A percentile compares a stretch with the other conserved stretches of the same genome.
Conservation (phyloP, 2,888 invertebrate species). For the Drosophila fungiperda region DNA sequence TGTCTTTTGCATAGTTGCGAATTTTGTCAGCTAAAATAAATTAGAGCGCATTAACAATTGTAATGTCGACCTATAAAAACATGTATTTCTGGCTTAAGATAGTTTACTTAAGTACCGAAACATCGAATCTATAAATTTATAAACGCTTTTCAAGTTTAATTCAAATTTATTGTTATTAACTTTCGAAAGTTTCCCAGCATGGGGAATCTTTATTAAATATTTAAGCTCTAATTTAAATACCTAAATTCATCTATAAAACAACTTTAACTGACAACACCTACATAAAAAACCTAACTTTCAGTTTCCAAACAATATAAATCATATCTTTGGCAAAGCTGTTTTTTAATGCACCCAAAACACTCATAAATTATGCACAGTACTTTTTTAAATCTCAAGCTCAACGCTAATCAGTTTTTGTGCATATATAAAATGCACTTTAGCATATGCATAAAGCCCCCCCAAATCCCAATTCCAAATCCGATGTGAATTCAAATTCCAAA, state of each 20-base stretch:
- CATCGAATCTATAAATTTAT: neutral
- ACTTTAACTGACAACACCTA: constrained; percentile 25
- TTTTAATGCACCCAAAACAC: constrained; percentile 30
- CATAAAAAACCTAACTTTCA: constrained; percentile 32
- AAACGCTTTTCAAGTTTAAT: neutral
- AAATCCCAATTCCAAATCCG: constrained; percentile 3
- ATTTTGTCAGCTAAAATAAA: neutral
- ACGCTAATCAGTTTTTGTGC: constrained; percentile 68
- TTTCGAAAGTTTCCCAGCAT: neutral
- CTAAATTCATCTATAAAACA: constrained; percentile 3
- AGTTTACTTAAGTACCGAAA: neutral
- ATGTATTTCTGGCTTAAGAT: neutral
- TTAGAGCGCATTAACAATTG: neutral
- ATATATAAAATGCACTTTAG: constrained; percentile 63
- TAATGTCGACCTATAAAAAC: neutral
- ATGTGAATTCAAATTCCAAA: constrained; percentile 30
- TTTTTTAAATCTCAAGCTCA: constrained; percentile 58
- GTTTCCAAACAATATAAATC: constrained; percentile 24
- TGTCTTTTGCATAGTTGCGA: neutral
- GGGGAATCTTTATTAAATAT: neutral
- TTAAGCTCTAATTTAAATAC: constrained; percentile 16
- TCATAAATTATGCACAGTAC: constrained; percentile 63
- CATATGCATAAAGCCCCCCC: constrained; percentile 27
- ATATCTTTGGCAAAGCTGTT: constrained; percentile 1
- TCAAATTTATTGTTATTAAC: neutral